Evolutionary conservation across 2,113 vertebrate genomes (phyloP).

Genomic region (Colaptes auratus): DNA sequence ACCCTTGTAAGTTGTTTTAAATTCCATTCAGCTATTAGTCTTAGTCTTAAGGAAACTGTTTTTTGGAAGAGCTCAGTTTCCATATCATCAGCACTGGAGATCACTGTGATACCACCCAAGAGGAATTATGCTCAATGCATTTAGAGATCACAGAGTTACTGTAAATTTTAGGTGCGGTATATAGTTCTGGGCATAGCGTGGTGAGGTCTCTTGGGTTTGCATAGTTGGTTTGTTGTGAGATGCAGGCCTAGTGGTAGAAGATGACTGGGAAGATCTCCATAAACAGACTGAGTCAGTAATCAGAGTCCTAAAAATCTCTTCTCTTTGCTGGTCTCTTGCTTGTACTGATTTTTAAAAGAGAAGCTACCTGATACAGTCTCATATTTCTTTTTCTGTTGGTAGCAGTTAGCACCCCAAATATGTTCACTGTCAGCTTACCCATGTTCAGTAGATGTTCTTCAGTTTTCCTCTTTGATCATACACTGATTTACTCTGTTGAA

Average conservation of each 20-base stretch:
- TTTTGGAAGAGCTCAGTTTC: background rate
- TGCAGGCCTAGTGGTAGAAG: background rate
- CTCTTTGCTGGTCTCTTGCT: background rate
- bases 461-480: background rate
- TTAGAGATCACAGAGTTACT: background rate
- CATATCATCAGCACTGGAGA: background rate
- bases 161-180: background rate
- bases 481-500: background rate
- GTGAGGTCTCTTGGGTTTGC: background rate
- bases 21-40: background rate
- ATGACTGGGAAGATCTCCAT: background rate
- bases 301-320: background rate
- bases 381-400: background rate
- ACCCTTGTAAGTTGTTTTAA: background rate
- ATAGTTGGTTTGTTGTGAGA: background rate
- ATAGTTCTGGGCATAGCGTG: fast-evolving
- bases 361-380: background rate
- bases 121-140: background rate
- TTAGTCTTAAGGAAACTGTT: background rate
- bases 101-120: background rate
- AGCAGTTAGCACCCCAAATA: background rate
- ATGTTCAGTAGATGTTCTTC: background rate
- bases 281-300: background rate
- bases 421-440: background rate
- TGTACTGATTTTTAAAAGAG: background rate